These are phyloP conservation scores for Taenaris catops DNA, from an alignment of 2,888 invertebrate species.

Conservation along the genomic window DNA sequence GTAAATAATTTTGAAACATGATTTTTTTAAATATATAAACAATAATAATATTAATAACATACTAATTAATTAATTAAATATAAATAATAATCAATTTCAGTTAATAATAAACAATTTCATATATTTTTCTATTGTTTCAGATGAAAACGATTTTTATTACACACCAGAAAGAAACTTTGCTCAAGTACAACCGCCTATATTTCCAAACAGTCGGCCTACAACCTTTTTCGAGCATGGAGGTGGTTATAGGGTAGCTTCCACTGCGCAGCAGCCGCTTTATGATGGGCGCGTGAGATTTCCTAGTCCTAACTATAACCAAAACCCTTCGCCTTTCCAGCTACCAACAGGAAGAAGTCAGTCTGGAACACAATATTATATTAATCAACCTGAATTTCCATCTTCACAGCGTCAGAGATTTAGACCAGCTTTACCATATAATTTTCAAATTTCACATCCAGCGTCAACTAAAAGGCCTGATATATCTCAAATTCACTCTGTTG, in stretches of 20 bases:
- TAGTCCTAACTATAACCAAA: conserved; percentile 70
- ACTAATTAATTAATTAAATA: too few species aligned
- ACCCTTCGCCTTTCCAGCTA: conserved; percentile 70
- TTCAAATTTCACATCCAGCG: conserved; percentile 64
- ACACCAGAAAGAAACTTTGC: conserved; percentile 74
- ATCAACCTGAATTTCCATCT: conserved; percentile 63
- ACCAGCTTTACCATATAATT: conserved; percentile 64
- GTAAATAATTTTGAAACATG: too few species aligned
- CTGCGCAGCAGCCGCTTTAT: conserved; percentile 52
- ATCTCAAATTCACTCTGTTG: conserved; percentile 77
- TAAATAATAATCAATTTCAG: too few species aligned
- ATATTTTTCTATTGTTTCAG: conserved; percentile 49
- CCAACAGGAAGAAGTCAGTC: conserved; percentile 71
- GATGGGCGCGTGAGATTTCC: conserved; percentile 62
- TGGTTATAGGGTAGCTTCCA: conserved; percentile 50
- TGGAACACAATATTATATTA: conserved; percentile 62
- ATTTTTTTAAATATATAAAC: too few species aligned
- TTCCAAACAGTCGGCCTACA: conserved; percentile 55
- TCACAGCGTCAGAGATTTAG: conserved; percentile 59
- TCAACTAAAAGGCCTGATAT: conserved; percentile 78
- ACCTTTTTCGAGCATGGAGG: conserved; percentile 61
- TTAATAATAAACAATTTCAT: not conserved
- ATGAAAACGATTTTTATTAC: conserved; percentile 69
- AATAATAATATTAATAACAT: too few species aligned
- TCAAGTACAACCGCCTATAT: conserved; percentile 73